A percentile compares a stretch with the other conserved stretches of the same genome.
Conservation (phyloP, 2,888 invertebrate species). For the Argyresthia albistria region DNA sequence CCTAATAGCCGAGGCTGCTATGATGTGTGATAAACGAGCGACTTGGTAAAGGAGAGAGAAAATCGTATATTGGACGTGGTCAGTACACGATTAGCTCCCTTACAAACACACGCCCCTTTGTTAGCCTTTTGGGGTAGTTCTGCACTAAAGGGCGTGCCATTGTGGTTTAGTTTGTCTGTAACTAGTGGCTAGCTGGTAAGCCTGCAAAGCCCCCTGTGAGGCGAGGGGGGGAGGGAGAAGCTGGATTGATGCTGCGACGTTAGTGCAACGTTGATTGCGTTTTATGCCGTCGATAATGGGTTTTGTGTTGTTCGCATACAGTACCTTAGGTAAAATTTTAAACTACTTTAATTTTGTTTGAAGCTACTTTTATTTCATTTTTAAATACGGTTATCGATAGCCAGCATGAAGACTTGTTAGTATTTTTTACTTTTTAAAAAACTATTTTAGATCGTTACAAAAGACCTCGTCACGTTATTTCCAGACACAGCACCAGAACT, state of each 20-base stretch:
- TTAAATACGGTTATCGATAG: too few species aligned
- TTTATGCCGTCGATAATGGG: constrained; percentile 19
- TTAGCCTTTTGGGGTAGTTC: neutral
- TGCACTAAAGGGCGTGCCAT: neutral
- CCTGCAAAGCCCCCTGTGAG: too few species aligned
- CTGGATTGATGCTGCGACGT: constrained; percentile 7
- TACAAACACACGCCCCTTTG: too few species aligned
- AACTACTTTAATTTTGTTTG: too few species aligned
- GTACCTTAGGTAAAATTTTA: too few species aligned
- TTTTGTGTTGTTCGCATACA: neutral
- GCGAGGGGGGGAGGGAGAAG: neutral
- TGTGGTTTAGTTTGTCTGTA: neutral
- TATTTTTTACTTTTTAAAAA: too few species aligned
- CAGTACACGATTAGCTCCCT: neutral
- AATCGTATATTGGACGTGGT: constrained; percentile 2
- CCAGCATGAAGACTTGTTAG: too few species aligned
- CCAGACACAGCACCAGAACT: constrained; percentile 88
- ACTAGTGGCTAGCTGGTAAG: neutral
- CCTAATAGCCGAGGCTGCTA: constrained; percentile 21
- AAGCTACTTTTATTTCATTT: too few species aligned
- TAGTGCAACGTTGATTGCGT: constrained; percentile 38
- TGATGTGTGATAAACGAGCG: constrained; percentile 31
- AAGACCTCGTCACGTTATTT: too few species aligned
- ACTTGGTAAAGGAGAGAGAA: constrained; percentile 4
- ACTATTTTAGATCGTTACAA: too few species aligned